Evolutionary conservation across 2,113 vertebrate species (phyloP).

Genomic region (Gracilinanus agilis): DNA sequence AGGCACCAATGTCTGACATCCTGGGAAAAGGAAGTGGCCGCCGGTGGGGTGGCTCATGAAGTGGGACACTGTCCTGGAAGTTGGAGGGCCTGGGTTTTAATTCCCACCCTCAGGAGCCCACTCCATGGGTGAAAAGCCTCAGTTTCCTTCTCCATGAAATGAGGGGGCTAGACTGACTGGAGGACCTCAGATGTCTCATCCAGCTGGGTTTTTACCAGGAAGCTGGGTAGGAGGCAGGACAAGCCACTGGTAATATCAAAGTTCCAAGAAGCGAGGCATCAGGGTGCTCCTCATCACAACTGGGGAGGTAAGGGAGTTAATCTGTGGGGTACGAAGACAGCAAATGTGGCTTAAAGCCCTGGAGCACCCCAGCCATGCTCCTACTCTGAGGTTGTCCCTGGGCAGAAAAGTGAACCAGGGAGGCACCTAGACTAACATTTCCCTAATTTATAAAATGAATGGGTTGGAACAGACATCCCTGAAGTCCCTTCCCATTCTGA

Average conservation of each 20-base stretch:
- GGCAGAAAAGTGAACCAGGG: background rate
- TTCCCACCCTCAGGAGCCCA: background rate
- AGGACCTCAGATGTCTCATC: background rate
- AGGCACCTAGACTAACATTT: background rate
- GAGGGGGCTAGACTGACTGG: background rate
- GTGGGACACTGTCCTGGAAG: background rate
- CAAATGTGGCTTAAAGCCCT: background rate
- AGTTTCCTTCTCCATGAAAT: background rate
- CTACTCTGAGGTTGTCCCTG: background rate
- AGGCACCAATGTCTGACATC: background rate
- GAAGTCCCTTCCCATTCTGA: background rate
- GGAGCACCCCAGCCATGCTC: background rate
- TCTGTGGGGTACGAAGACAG: background rate
- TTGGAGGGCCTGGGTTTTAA: background rate
- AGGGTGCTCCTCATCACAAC: background rate
- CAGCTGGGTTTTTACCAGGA: background rate
- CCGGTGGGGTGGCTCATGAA: background rate
- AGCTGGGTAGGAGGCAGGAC: background rate
- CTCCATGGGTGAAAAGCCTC: background rate
- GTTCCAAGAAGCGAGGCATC: background rate
- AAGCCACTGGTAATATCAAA: background rate
- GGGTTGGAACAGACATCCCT: background rate
- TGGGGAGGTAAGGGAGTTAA: background rate
- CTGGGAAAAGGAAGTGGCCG: background rate
- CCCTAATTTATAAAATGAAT: background rate